phyloP scores from a whole-genome alignment of 2,113 vertebrate genomes.

The human (Homo sapiens) region DNA sequence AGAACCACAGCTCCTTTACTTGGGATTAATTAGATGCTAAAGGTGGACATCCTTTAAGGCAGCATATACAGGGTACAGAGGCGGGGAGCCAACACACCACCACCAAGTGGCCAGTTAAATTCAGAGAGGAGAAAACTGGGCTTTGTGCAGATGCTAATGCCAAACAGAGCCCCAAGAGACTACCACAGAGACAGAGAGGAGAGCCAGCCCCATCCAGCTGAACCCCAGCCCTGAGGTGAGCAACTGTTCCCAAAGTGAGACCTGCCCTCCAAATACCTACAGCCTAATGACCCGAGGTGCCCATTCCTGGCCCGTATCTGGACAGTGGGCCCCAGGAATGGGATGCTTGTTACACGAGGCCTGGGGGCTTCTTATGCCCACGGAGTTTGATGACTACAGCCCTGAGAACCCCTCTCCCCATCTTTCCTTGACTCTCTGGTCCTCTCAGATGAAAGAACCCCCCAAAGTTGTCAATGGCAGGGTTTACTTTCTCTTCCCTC shows the following conservation, averaged over 20 bases:
- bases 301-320: neutral
- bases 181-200: neutral
- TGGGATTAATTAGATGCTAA: constrained; percentile 52
- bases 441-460: neutral
- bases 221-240: neutral
- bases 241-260: neutral
- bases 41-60: neutral
- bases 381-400: neutral
- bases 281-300: neutral
- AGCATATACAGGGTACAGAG: constrained; percentile 17
- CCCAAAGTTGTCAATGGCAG: neutral
- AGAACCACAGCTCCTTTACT: constrained; percentile 33
- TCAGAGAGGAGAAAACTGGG: neutral
- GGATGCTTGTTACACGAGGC: neutral
- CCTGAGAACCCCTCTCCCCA: neutral
- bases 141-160: neutral
- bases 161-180: neutral
- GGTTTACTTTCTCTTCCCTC: neutral
- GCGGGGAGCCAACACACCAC: constrained; percentile 34
- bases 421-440: neutral
- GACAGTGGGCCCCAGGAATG: neutral
- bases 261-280: neutral
- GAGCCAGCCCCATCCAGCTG: neutral
- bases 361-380: neutral
- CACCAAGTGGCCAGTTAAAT: neutral